These are phyloP conservation scores for Pelobates cultripes DNA, from an alignment of 2,797 vertebrate genomes.

Conservation along the genomic window DNA sequence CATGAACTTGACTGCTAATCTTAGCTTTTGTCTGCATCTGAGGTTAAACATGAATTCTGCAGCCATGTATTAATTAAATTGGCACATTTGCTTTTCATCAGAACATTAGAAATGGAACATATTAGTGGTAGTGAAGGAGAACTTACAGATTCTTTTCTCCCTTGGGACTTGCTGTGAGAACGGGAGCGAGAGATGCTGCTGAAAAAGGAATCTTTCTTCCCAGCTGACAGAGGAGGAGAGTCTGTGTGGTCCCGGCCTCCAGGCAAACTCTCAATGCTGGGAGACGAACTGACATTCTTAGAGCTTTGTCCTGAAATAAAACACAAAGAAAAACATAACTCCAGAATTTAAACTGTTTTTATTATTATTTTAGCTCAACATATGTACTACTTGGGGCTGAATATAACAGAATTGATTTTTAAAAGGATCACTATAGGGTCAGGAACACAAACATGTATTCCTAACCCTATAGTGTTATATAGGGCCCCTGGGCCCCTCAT, in stretches of 20 bases:
- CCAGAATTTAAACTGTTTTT: slow-evolving; percentile 5
- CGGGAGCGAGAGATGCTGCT: slow-evolving; percentile 92
- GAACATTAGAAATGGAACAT: not conserved
- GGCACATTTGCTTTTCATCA: not conserved
- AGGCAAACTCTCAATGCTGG: slow-evolving; percentile 91
- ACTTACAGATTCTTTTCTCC: slow-evolving; percentile 89
- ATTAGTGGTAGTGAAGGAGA: slow-evolving; percentile 10
- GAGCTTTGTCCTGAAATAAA: slow-evolving; percentile 82
- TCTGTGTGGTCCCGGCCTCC: slow-evolving; percentile 81
- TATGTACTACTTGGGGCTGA: slow-evolving; percentile 15
- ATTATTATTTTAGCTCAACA: slow-evolving; percentile 6
- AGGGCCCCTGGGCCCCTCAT: too few species aligned
- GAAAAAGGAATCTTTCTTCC: slow-evolving; percentile 95
- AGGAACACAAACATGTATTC: too few species aligned
- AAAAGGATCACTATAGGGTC: too few species aligned
- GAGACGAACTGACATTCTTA: slow-evolving; percentile 87
- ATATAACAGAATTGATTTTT: not conserved
- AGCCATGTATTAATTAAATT: not conserved
- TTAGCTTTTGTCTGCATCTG: not conserved
- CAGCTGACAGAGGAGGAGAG: slow-evolving; percentile 90
- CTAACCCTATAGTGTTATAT: too few species aligned
- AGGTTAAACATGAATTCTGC: not conserved
- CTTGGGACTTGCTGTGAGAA: slow-evolving; percentile 93
- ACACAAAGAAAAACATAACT: slow-evolving; percentile 48
- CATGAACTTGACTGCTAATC: too few species aligned